Base-by-base conservation (phyloP, 2,113 vertebrate genomes). In the Cnemophilus loriae region DNA sequence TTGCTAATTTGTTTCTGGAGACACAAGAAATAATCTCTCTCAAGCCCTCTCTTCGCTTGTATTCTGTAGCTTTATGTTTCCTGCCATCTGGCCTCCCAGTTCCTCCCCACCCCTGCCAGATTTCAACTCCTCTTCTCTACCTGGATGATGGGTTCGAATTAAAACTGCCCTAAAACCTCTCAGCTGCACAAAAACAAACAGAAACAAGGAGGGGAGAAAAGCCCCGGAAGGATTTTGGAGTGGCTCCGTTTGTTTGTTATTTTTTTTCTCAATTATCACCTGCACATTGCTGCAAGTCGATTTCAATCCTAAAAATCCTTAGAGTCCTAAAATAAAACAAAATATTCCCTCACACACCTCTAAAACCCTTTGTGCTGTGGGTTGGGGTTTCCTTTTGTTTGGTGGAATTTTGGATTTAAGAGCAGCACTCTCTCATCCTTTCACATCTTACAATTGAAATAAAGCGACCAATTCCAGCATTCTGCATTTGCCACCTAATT, bases 1-100 rank as follows among this genome's bases (percentile, higher is more conserved):
- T 53, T 63, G 65, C 44, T 84, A 73, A 21, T 59, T 68, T 75
- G 32, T 78, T 87, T 60, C 78, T 18, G 30, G 59, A 44, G 59
- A 44, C 44, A 63, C 19, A 35, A 61, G 84, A 93, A 50, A 73
- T 15, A 50, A 92, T 39, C 55, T 70, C 83, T 65, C 57, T 30
- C 39, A 59, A 81, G 59, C 35, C 49, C 78, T 42, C 41, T 60
- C 59, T 91, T 50, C 61, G 47, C 37, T 74, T 78, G 64, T 20
- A 35, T 44, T 63, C 32, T 78, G 52, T 17, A 89, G 76, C 27
- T 93, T 95, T 87, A 90, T 71, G 69, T 64, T 81, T 81, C 19
- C 77, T n/a, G 49, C 86, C 95, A 95, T 95, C 94, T 97, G 94
- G 76, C 41, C 41, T 47, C 42, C 24, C 64, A 71, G 52, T 41